Evolutionary conservation across 2,888 invertebrate species (phyloP), one percentile per base, ranked within the genome.

Genomic region (Drosophila nr. fundita): DNA sequence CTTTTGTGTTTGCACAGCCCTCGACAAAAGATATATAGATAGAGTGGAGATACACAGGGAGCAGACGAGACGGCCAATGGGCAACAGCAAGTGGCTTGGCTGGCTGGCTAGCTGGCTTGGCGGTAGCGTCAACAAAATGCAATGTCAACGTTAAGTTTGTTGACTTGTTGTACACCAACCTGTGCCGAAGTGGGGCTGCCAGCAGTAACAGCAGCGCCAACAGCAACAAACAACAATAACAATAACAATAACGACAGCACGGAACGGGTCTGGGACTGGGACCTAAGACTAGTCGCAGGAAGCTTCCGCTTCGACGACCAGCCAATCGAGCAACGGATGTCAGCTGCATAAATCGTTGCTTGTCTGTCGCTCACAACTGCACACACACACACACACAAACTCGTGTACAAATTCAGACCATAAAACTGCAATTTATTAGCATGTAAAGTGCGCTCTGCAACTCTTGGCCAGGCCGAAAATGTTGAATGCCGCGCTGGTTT

Each of bases 371-470:
- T 67, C 55, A 66, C 71, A 75, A 68, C 59, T 69, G 71, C 55
- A 73, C 55, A 68, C 55, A 64, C 21, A 71, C 50, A 61, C 49
- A 45, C 21, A 36, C 34, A 32, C 32, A 53, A 10, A 24, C 24
- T 24, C 7, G 11, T 13, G 7, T 8, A 15, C 24, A 45, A 24
- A 59, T 52, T 83, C 63, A 36, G 76, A 78, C 77, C 85, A 87
- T 90, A 87, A 87, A 90, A 87, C 77, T 90, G 90, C 89, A 90
- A 87, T 87, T 89, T 90, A 87, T 90, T 90, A 90, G 90, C 87
- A 83, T 87, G 82, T 78, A 84, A 87, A 87, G 77, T 76, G 74
- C 50, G 78, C 71, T 55, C 67, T 50, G 73, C 36, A 61, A 76
- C 60, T 55, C 66, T 55, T 75, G 59, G 52, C 49, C 65, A 38